A percentile compares a stretch with the other conserved stretches of the same genome.
Evolutionary conservation across 2,797 vertebrate species (phyloP).

Genomic region (Luscinia luscinia): DNA sequence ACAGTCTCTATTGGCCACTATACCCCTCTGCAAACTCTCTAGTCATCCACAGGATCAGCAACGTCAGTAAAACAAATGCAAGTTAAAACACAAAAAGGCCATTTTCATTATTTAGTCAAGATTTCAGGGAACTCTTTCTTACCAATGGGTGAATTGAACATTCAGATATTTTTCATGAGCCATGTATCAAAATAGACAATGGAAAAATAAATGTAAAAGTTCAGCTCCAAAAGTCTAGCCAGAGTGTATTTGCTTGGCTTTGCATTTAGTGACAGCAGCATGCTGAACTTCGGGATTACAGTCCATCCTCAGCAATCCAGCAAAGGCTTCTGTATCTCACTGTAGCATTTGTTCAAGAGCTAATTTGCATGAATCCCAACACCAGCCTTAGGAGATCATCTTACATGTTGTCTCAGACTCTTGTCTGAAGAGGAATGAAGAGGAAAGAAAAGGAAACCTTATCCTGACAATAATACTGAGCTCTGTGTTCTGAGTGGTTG

Average conservation of each 20-base stretch:
- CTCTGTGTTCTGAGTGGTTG: fast-evolving
- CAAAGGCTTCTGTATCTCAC: background rate
- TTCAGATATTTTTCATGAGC: background rate
- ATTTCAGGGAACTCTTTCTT: background rate
- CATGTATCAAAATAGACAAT: background rate
- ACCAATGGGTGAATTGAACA: background rate
- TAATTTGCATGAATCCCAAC: background rate
- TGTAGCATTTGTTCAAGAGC: background rate
- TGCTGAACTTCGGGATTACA: background rate
- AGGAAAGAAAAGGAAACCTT: background rate
- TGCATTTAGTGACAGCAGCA: background rate
- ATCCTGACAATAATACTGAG: background rate
- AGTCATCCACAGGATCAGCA: background rate
- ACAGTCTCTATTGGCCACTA: background rate
- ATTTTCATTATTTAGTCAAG: background rate
- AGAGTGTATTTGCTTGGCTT: background rate
- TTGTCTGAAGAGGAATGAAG: background rate
- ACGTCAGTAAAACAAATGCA: background rate
- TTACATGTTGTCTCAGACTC: background rate
- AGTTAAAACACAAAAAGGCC: background rate
- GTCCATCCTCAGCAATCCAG: background rate
- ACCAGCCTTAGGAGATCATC: background rate
- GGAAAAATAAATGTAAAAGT: background rate
- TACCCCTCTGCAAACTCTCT: background rate
- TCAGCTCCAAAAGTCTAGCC: background rate